phyloP scores from a whole-genome alignment of 2,113 vertebrate genomes.

The Meriones unguiculatus region DNA sequence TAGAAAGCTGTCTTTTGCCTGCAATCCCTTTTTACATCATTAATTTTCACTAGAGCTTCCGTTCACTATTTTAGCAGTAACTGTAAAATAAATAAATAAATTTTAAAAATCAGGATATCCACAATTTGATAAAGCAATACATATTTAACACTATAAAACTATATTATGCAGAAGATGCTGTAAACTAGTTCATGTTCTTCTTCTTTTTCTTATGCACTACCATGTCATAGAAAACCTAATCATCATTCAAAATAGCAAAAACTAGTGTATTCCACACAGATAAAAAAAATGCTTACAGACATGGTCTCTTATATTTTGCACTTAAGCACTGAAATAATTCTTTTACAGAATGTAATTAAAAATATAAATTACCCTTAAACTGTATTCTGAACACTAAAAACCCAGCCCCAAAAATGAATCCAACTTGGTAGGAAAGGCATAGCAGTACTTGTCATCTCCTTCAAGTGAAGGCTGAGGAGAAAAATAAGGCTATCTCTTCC shows the following conservation, averaged over 20 bases:
- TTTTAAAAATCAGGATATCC: neutral
- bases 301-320: neutral
- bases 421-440: neutral
- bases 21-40: neutral
- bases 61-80: neutral
- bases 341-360: neutral
- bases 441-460: neutral
- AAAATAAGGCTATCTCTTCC: neutral
- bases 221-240: neutral
- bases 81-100: neutral
- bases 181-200: neutral
- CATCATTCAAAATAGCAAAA: neutral
- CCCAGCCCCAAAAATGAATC: neutral
- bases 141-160: slow-evolving; percentile 28
- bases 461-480: neutral
- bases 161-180: neutral
- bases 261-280: neutral
- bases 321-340: slow-evolving; percentile 47
- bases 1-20: slow-evolving; percentile 64
- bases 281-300: neutral
- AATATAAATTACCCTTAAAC: neutral
- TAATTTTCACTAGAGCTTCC: neutral
- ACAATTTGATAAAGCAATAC: neutral
- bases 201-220: neutral
- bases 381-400: neutral